Evolutionary conservation across 2,113 vertebrate genomes (phyloP), one percentile per base, ranked within the genome.

Genomic region (Bucco capensis): DNA sequence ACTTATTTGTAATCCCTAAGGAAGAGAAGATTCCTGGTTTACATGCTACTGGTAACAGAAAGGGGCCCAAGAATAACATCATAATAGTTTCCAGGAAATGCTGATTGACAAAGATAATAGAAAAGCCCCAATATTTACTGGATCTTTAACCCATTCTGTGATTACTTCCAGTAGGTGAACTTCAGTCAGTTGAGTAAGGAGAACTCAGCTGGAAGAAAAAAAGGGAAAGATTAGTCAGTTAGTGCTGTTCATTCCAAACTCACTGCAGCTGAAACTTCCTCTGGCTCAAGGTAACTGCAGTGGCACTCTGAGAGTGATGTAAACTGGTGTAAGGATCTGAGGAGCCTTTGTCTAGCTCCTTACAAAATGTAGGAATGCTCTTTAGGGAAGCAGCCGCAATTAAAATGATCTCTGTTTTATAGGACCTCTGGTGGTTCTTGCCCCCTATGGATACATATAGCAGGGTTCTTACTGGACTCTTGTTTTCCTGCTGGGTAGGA

Each of bases 121-220:
- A 42, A 91, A 65, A 90, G 64, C 21, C 17, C 19, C 19, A 14
- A 40, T 13, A 8, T 13, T 6, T 6, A 50, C 57, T n/a, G n/a
- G 14, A n/a, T 77, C 60, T 94, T 94, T 90, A 91, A 74, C n/a
- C 33, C 9, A 31, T 82, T 65, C 51, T 33, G n/a, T 44, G 23
- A 80, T 83, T 22, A 72, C 92, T 90, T 77, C 90, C 75, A 33
- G 27, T 38, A 46, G 62, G 21, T 44, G 64, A 49, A 65, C 61
- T 84, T 98, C 95, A 98, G 81, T 98, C 97, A 91, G 95, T 88
- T 84, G 97, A 97, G 89, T 98, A 98, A 13, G 98, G 98, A 91
- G 98, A 98, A 88, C 96, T 97, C 95, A 98, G 94, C 98, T 98
- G 71, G 79, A 97, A 97, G 87, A 56, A 71, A 95, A 97, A 57